phyloP scores from a whole-genome alignment of 2,113 vertebrate genomes.

The Prunella fulvescens region DNA sequence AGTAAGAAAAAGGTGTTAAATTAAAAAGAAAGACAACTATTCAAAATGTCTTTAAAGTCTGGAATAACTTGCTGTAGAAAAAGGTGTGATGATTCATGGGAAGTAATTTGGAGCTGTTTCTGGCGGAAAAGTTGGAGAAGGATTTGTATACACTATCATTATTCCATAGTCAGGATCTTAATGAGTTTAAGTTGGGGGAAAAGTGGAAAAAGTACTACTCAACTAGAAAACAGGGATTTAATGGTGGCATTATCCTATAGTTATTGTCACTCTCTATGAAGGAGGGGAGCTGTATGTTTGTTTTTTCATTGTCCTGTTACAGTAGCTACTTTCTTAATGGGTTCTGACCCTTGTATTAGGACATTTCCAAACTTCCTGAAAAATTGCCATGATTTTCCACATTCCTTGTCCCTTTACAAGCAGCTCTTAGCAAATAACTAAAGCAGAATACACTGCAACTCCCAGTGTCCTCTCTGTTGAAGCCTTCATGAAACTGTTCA shows the following conservation, averaged over 20 bases:
- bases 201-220: background rate
- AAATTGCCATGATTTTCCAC: background rate
- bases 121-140: background rate
- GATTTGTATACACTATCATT: background rate
- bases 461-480: background rate
- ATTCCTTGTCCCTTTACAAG: background rate
- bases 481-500: background rate
- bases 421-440: background rate
- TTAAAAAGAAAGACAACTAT: background rate
- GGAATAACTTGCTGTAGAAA: background rate
- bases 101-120: background rate
- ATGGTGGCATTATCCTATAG: background rate
- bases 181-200: background rate
- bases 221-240: background rate
- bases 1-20: background rate
- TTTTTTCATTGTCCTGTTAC: background rate
- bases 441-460: background rate
- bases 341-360: background rate
- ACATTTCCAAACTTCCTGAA: background rate
- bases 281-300: background rate
- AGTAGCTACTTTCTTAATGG: background rate
- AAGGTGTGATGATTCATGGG: background rate
- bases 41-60: background rate
- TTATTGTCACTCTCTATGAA: background rate
- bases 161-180: background rate